phyloP scores from a whole-genome alignment of 2,888 invertebrate species.

The Acleris laterana region DNA sequence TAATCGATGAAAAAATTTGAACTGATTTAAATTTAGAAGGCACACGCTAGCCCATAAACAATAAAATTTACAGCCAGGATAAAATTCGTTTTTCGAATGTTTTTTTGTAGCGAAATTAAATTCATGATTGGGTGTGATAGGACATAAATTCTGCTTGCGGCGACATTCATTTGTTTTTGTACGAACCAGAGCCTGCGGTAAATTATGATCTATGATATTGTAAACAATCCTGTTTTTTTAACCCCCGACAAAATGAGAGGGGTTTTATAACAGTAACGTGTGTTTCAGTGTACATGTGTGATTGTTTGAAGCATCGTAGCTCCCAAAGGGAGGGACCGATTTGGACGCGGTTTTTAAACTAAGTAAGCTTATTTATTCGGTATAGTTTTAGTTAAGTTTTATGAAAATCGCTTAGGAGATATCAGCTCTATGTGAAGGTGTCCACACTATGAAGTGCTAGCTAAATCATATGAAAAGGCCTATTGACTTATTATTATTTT shows the following conservation, averaged over 20 bases:
- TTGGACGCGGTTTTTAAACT: no score
- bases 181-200: slow-evolving; percentile 10
- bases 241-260: background rate
- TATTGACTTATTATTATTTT: no score
- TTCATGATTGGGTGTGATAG: slow-evolving; percentile 13
- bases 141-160: slow-evolving; percentile 30
- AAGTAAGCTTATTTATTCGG: no score
- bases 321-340: no score
- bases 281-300: background rate
- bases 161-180: slow-evolving; percentile 26
- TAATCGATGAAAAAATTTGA: slow-evolving; percentile 14
- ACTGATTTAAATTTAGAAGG: slow-evolving; percentile 12
- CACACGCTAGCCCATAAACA: slow-evolving; percentile 5
- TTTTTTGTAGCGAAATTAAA: slow-evolving; percentile 20
- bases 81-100: slow-evolving; percentile 19
- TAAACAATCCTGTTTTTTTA: slow-evolving; percentile 10
- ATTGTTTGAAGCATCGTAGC: no score
- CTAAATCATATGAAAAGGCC: no score
- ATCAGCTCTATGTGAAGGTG: no score
- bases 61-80: slow-evolving; percentile 17
- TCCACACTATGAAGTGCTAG: no score
- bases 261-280: no score
- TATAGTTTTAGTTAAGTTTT: no score
- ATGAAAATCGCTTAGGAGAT: no score
- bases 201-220: slow-evolving; percentile 21